A percentile compares a stretch with the other conserved stretches of the same genome.
Conservation (phyloP, 1,140 invertebrate species). For the Zaprionus taronus region DNA sequence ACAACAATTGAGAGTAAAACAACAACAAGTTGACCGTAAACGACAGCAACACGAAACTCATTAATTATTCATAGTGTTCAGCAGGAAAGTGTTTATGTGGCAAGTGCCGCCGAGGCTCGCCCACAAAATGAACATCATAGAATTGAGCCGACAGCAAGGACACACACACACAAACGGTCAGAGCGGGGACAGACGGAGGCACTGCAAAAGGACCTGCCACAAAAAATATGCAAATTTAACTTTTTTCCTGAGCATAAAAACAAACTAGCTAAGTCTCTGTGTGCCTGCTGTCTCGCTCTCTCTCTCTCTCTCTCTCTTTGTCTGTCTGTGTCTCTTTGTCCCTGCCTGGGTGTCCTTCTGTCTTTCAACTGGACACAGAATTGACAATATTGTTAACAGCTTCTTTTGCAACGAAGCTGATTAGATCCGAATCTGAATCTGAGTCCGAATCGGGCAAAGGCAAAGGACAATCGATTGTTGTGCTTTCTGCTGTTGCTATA, state of each 20-base stretch:
- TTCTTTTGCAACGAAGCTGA: constrained; percentile 73
- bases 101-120: constrained; percentile 46
- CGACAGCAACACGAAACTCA: constrained; percentile 63
- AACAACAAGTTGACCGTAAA: constrained; percentile 38
- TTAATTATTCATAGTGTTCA: constrained; percentile 81
- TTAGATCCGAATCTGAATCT: constrained; percentile 58
- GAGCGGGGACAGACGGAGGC: constrained; percentile 23
- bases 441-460: not conserved
- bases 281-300: constrained; percentile 6
- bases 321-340: not conserved
- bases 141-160: constrained; percentile 44
- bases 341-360: not conserved
- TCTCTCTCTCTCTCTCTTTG: constrained; percentile 7
- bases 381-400: constrained; percentile 81
- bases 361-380: constrained; percentile 34
- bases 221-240: constrained; percentile 67
- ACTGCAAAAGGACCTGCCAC: not conserved
- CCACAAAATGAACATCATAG: constrained; percentile 63
- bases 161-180: constrained; percentile 36
- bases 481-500: constrained; percentile 34
- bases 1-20: constrained; percentile 11
- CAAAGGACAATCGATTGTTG: constrained; percentile 29
- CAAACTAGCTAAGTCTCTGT: constrained; percentile 60
- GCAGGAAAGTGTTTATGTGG: constrained; percentile 77
- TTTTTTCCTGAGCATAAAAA: constrained; percentile 73